Evolutionary conservation across 1,140 invertebrate species (phyloP).

Genomic region (Lutraria rhynchaena): DNA sequence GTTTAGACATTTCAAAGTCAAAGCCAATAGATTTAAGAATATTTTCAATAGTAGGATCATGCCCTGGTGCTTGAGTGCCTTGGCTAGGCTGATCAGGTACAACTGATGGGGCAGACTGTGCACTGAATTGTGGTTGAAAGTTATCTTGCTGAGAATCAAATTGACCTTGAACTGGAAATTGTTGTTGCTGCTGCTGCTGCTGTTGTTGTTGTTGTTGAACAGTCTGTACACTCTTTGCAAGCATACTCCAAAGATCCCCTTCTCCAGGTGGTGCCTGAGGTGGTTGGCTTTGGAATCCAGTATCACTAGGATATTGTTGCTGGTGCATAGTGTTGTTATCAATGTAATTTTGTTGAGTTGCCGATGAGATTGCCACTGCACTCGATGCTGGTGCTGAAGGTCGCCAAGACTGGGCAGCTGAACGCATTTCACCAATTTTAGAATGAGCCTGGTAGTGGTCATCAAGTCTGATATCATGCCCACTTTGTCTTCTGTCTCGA

Average conservation of each 20-base stretch:
- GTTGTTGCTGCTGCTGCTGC: conserved; percentile 32
- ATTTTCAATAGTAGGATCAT: conserved; percentile 80
- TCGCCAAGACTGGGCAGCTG: conserved; percentile 48
- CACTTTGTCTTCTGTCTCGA: conserved; percentile 25
- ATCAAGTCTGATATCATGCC: not conserved
- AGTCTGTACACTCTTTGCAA: conserved; percentile 53
- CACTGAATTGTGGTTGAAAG: not conserved
- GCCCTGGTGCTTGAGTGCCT: conserved; percentile 40
- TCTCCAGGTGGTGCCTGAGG: not conserved
- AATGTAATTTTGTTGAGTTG: conserved; percentile 2
- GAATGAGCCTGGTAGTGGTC: not conserved
- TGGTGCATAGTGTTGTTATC: conserved; percentile 12
- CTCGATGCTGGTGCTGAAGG: conserved; percentile 29
- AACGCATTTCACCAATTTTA: conserved; percentile 24
- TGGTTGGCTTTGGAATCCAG: conserved; percentile 9
- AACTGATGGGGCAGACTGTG: not conserved
- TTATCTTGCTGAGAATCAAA: conserved; percentile 7
- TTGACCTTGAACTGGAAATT: not conserved
- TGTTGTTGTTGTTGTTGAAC: conserved; percentile 41
- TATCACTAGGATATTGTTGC: conserved; percentile 14
- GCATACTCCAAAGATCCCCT: conserved; percentile 54
- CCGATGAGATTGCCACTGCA: conserved; percentile 14
- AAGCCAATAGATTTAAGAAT: conserved; percentile 81
- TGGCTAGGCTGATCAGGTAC: not conserved
- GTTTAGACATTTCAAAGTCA: conserved; percentile 81